Conservation (phyloP, 2,113 vertebrate species). For the Hyperopisus bebe region DNA sequence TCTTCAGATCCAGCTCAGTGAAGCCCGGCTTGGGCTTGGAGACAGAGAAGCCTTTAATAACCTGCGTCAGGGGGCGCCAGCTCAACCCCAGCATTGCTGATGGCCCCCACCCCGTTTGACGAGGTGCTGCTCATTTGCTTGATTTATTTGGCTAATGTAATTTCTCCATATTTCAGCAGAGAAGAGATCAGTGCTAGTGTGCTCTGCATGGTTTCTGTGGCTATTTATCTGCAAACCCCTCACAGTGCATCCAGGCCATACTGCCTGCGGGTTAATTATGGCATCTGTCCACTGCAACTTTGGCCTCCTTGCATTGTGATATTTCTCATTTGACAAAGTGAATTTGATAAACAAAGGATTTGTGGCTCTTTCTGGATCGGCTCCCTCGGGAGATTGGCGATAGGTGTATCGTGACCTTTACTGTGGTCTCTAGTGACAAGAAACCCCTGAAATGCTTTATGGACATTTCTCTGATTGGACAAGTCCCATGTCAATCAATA, state of each 20-base stretch:
- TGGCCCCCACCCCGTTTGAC: not conserved
- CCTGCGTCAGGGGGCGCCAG: not conserved
- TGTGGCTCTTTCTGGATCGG: not conserved
- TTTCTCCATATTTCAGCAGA: not conserved
- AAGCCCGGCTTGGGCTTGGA: not conserved
- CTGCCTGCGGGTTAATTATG: not conserved
- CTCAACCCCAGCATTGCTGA: not conserved
- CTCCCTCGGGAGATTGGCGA: not conserved
- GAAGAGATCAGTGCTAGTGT: not conserved
- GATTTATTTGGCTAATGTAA: not conserved
- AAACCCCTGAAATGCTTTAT: not conserved
- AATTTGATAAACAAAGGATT: not conserved
- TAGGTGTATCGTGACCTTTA: not conserved
- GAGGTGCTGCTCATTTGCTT: not conserved
- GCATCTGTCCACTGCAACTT: not conserved
- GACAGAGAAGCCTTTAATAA: not conserved
- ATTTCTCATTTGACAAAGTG: not conserved
- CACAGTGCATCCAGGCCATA: not conserved
- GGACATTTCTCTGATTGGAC: slow-evolving; percentile 6
- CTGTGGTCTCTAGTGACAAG: not conserved
- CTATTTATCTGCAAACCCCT: not conserved
- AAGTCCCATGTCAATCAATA: not conserved
- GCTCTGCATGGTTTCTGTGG: not conserved
- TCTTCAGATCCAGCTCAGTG: not conserved
- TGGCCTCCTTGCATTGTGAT: not conserved